Evolutionary conservation across 1,140 invertebrate species (phyloP).

Genomic region (Brachystomella parvula): DNA sequence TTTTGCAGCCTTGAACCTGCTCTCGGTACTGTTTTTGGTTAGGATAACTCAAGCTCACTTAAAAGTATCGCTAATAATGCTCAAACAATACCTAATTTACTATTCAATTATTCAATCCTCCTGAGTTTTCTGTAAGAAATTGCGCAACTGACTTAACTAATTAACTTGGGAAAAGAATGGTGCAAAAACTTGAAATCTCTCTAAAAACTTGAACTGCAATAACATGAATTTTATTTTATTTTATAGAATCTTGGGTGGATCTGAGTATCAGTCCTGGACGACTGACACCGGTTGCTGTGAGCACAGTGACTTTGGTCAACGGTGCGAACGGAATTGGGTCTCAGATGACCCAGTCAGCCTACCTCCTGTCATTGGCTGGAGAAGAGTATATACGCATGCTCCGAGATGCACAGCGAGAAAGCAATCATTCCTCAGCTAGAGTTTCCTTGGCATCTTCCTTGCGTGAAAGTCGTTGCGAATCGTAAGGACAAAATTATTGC

Average conservation of each 20-base stretch:
- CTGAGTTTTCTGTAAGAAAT: too few species aligned
- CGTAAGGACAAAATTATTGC: conserved; percentile 37
- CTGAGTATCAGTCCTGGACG: conserved; percentile 55
- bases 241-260: conserved; percentile 79
- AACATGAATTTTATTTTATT: conserved; percentile 14
- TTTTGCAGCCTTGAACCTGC: too few species aligned
- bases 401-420: conserved; percentile 76
- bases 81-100: background rate
- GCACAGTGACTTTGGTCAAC: conserved; percentile 46
- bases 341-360: conserved; percentile 25
- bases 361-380: conserved; percentile 42
- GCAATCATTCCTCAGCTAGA: conserved; percentile 70
- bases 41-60: too few species aligned
- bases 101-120: background rate
- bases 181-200: background rate
- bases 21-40: too few species aligned
- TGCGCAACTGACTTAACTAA: too few species aligned
- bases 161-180: background rate
- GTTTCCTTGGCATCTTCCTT: conserved; percentile 73
- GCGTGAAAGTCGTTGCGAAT: conserved; percentile 46
- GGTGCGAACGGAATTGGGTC: conserved; percentile 30
- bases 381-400: conserved; percentile 75
- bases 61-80: background rate
- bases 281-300: conserved; percentile 48
- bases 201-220: too few species aligned